Evolutionary conservation across 2,113 vertebrate genomes (phyloP).

Genomic region (Saguinus midas): DNA sequence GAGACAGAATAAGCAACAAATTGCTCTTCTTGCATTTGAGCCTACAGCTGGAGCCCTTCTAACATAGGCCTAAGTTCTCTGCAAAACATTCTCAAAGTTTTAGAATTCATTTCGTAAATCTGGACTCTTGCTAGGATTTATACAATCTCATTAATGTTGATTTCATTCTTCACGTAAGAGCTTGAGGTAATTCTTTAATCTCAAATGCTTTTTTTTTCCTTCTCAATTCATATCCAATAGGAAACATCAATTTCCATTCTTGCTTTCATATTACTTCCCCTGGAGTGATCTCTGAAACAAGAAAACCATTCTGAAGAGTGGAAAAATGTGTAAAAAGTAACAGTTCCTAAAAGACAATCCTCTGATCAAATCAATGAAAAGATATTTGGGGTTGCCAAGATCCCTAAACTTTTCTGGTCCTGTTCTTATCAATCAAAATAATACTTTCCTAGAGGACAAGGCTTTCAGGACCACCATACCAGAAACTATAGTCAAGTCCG

Average conservation of each 20-base stretch:
- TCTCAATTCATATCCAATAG: background rate
- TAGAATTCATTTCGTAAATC: background rate
- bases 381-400: background rate
- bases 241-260: conserved; percentile 44
- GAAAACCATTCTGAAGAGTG: conserved; percentile 20
- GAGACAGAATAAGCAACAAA: background rate
- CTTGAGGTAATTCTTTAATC: conserved; percentile 22
- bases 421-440: background rate
- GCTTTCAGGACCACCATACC: background rate
- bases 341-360: background rate
- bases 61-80: background rate
- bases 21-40: background rate
- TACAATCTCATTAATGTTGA: background rate
- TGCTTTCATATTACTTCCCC: conserved; percentile 27
- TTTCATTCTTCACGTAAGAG: conserved; percentile 22
- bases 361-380: background rate
- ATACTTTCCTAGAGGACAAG: background rate
- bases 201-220: background rate
- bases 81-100: background rate
- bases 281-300: background rate
- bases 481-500: background rate
- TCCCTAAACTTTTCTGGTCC: background rate
- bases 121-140: background rate
- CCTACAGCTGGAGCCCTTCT: background rate
- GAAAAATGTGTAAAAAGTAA: conserved; percentile 35